Conservation (phyloP, 2,888 invertebrate species). For the Magallana nippona region DNA sequence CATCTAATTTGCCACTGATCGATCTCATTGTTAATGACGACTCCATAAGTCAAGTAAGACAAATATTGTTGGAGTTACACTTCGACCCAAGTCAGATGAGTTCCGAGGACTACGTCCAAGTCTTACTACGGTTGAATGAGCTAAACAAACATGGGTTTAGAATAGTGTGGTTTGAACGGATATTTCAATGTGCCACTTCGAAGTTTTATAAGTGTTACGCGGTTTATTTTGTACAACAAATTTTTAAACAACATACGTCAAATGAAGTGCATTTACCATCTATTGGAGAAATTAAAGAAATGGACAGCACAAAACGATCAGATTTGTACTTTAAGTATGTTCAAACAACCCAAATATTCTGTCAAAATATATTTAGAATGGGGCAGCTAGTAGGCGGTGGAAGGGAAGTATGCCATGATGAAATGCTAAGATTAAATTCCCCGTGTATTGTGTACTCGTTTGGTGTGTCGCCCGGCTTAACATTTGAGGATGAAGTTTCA, state of each 20-base stretch:
- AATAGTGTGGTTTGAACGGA: background rate
- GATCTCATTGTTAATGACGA: background rate
- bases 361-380: background rate
- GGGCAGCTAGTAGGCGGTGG: background rate
- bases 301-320: background rate
- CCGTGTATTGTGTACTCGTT: background rate
- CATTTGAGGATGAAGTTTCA: background rate
- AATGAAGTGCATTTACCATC: background rate
- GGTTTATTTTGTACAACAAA: background rate
- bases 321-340: conserved; percentile 1
- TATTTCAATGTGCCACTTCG: background rate
- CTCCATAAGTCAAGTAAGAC: background rate
- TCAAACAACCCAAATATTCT: conserved; percentile 3
- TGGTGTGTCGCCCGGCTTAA: background rate
- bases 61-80: background rate
- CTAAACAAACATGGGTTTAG: background rate
- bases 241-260: background rate
- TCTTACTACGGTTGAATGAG: background rate
- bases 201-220: background rate
- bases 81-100: background rate
- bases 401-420: background rate
- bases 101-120: background rate
- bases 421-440: background rate
- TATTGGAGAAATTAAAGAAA: background rate
- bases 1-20: background rate